These are phyloP conservation scores for Rhinogobius similis DNA, from an alignment of 2,113 vertebrate species.

Conservation along the genomic window DNA sequence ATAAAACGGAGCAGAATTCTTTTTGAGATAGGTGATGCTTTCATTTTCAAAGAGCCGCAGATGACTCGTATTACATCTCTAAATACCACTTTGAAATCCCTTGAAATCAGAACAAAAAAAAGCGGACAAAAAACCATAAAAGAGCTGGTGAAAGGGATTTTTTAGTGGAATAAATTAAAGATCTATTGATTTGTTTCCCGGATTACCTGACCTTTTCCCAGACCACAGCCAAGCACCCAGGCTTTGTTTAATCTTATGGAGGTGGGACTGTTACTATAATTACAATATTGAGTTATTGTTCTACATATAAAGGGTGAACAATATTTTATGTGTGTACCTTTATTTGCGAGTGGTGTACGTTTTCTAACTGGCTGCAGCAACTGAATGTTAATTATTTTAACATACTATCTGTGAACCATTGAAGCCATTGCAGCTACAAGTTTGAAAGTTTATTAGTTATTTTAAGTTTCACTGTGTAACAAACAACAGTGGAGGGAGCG, in stretches of 20 bases:
- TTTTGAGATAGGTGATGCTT: conserved; percentile 75
- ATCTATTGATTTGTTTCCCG: conserved; percentile 72
- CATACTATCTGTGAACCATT: no score
- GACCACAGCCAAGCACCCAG: conserved; percentile 71
- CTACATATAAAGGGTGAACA: background rate
- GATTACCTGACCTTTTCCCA: conserved; percentile 75
- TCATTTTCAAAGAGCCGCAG: conserved; percentile 80
- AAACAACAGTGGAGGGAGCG: rapidly evolving
- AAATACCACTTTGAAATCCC: conserved; percentile 78
- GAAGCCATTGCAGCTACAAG: no score
- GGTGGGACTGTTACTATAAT: conserved; percentile 36
- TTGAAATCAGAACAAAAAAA: conserved; percentile 72
- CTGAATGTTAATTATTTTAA: no score
- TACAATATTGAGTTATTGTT: background rate
- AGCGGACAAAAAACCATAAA: conserved; percentile 67
- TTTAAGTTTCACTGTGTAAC: no score
- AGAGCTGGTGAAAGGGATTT: conserved; percentile 72
- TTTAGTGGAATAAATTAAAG: conserved; percentile 74
- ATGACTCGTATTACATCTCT: conserved; percentile 71
- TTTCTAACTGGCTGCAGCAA: no score
- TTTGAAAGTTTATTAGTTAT: no score
- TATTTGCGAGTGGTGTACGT: no score
- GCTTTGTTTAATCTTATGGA: conserved; percentile 89
- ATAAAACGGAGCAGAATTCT: conserved; percentile 66
- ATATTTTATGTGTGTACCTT: background rate